Evolutionary conservation across 2,113 vertebrate species (phyloP), one percentile per base, ranked within the genome.

Genomic region (Mixornis gularis): DNA sequence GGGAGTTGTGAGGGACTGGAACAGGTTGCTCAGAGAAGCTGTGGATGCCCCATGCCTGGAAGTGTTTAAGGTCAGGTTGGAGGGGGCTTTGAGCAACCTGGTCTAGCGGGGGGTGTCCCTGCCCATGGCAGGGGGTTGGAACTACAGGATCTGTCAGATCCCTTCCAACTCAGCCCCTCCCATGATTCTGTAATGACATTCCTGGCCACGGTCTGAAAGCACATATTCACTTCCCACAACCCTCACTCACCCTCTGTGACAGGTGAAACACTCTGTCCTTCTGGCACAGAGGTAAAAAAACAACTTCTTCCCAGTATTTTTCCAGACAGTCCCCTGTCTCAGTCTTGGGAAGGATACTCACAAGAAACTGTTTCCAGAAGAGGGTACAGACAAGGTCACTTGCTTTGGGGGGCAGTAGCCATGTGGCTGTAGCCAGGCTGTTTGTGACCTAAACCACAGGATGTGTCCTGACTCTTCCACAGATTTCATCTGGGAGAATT

Each of bases 191-290:
- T 22, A 41, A 21, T 59, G 34, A 4, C 6, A 32, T 20, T 71
- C 30, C 86, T 92, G 66, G 24, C 52, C 19, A 4, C 5, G 10
- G 27, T 40, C 11, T 5, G 1, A 15, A 89, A 71, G 38, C 4
- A 9, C 27, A 8, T 14, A 1, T 27, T 60, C 0, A 0, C 25
- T 62, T 76, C 32, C 30, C n/a, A 59, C 38, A 70, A 8, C 21
- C n/a, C 41, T 72, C 29, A 5, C 25, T n/a, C 1, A 0, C 27
- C 24, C 13, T 9, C n/a, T 30, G 15, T 58, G 53, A 17, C 24
- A 26, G 16, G 59, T 21, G 22, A 7, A 27, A 36, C 26, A 13
- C 46, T 16, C 85, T 25, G 6, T 29, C 24, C 60, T 43, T 56
- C n/a, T 62, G 49, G 17, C 73, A 80, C 34, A 73, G 56, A 36